A percentile compares a stretch with the other conserved stretches of the same genome.
phyloP scores from a whole-genome alignment of 2,113 vertebrate genomes.

The rabbit (Oryctolagus cuniculus) region mOryCun1.1 NC_091449.1:54850501-54851000 shows the following conservation, averaged over 20 bases:
- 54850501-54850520: not conserved
- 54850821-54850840: conserved; percentile 29
- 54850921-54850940: too few species aligned
- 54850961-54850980: too few species aligned
- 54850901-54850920: not conserved
- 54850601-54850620: too few species aligned
- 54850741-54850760: not conserved
- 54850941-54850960: too few species aligned
- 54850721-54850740: too few species aligned
- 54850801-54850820: conserved; percentile 47
- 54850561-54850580: not conserved
- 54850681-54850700: too few species aligned
- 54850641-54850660: too few species aligned
- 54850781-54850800: conserved; percentile 33
- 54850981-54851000: too few species aligned
- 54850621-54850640: not conserved
- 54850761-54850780: not conserved
- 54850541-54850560: too few species aligned
- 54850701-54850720: too few species aligned
- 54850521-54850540: not conserved
- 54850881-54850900: conserved; percentile 36
- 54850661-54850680: too few species aligned
- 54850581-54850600: not conserved
- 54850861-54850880: conserved; percentile 55
- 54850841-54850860: conserved; percentile 43